phyloP scores from a whole-genome alignment of 2,113 vertebrate species.

The Anthoscopus minutus region DNA sequence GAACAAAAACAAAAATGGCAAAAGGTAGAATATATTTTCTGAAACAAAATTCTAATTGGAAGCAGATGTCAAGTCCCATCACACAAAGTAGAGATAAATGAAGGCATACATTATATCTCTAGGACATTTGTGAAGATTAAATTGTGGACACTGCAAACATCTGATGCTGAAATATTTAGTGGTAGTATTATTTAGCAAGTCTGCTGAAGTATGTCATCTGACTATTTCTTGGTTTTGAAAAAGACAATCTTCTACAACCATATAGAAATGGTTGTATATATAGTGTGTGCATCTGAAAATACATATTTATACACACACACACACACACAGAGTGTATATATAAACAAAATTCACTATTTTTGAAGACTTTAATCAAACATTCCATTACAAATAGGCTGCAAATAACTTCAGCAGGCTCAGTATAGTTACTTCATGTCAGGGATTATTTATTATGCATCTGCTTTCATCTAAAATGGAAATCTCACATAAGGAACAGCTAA shows the following conservation, averaged over 20 bases:
- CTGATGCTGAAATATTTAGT: background rate
- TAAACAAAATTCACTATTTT: background rate
- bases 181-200: background rate
- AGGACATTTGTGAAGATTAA: background rate
- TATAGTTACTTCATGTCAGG: background rate
- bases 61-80: background rate
- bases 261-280: background rate
- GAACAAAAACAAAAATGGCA: background rate
- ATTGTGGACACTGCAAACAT: background rate
- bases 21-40: background rate
- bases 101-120: background rate
- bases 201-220: background rate
- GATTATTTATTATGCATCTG: constrained; percentile 34
- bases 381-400: background rate
- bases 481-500: background rate
- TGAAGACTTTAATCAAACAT: background rate
- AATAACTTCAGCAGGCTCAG: background rate
- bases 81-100: background rate
- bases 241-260: background rate
- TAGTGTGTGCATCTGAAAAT: background rate
- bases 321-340: background rate
- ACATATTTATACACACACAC: background rate
- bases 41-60: background rate
- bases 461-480: constrained; percentile 45
- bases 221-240: background rate